Evolutionary conservation across 2,888 invertebrate genomes (phyloP), one percentile per base, ranked within the genome.

Genomic region (Rotaria magnacalcarata): DNA sequence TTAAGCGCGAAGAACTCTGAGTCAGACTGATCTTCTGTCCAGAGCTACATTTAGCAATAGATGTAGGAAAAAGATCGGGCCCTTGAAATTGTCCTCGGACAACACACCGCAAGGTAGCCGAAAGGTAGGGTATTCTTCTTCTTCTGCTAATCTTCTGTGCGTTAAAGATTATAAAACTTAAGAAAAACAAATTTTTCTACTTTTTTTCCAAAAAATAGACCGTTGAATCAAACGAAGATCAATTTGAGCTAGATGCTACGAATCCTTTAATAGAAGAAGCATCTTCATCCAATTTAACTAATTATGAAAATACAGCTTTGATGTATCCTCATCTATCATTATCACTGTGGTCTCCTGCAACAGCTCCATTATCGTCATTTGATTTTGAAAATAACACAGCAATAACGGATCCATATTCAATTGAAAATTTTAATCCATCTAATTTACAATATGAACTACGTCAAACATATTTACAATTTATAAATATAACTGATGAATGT

Each of bases 381-480:
- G 80, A 47, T 47, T 11, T 24, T 43, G 47, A 47, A 47, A n/a
- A 1, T 4, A 47, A 10, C 5, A 14, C 24, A n/a, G 24, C 43
- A 47, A 24, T 47, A 8, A 24, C 24, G n/a, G 80, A 80, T 80
- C 80, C 80, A 11, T 80, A 80, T 47, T 80, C 80, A 6, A 3
- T 80, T 14, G 24, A 24, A n/a, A 80, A 80, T 47, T 80, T 80
- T 14, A 47, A 80, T n/a, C 80, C 80, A 47, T 80, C 80, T 10
- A 24, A 10, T 80, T 19, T 80, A 5, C 80, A 80, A 80, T 10
- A 24, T 10, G 80, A 80, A 80, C n/a, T 80, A 47, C 80, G 80
- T n/a, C 80, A 47, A 47, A 80, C 80, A 14, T 80, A 80, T 80
- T 47, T 80, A 47, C 80, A 47, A 80, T 80, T 47, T 80, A 80